phyloP scores from a whole-genome alignment of 2,797 vertebrate species.

The Arnoldichthys spilopterus region DNA sequence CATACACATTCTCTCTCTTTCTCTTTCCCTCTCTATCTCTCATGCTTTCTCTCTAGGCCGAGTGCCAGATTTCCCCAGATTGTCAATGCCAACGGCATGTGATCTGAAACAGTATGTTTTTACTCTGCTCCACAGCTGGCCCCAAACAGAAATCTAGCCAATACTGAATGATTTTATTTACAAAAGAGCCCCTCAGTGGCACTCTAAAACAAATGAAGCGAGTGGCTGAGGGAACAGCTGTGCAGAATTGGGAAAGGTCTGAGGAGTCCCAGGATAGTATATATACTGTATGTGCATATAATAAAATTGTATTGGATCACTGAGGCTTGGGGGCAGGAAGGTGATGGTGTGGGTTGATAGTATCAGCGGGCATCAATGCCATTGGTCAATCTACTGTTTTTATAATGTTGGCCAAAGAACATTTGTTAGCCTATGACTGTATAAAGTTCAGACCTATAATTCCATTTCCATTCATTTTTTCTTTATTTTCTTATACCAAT shows the following conservation, averaged over 20 bases:
- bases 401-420: no score
- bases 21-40: neutral
- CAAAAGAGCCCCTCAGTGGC: conserved; percentile 24
- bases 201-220: neutral
- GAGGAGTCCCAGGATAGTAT: neutral
- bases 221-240: conserved; percentile 26
- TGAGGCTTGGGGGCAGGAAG: no score
- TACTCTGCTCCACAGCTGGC: neutral
- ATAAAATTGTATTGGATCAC: neutral
- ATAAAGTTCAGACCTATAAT: no score
- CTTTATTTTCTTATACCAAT: no score
- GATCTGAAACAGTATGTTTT: conserved; percentile 23
- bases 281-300: neutral
- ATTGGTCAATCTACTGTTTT: no score
- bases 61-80: conserved; percentile 28
- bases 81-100: conserved; percentile 4
- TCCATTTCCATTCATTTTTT: no score
- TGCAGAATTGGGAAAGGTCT: neutral
- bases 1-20: neutral
- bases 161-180: conserved; percentile 45
- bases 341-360: no score
- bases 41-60: neutral
- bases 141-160: conserved; percentile 31
- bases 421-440: no score
- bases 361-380: no score